These are phyloP conservation scores for Clamator glandarius DNA, from an alignment of 2,797 vertebrate genomes.

Conservation along the genomic window DNA sequence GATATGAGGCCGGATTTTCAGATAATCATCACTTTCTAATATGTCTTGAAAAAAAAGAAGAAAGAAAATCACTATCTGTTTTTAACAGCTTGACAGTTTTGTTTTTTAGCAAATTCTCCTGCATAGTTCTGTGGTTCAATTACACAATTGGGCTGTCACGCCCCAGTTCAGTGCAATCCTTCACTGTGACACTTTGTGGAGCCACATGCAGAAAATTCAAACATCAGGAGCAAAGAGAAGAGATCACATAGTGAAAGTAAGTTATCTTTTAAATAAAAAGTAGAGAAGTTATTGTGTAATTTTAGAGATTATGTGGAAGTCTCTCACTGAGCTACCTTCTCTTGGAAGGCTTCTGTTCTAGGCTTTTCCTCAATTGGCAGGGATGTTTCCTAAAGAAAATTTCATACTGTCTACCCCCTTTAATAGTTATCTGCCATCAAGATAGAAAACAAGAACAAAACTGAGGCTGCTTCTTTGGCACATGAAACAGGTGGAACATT, in stretches of 20 bases:
- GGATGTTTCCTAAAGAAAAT: not conserved
- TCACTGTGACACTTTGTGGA: not conserved
- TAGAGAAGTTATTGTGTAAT: not conserved
- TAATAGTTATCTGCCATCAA: slow-evolving; percentile 29
- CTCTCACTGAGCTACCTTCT: not conserved
- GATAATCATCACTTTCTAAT: not conserved
- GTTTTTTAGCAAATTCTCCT: not conserved
- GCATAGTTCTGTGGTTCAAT: not conserved
- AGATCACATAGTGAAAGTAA: not conserved
- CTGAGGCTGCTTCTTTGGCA: not conserved
- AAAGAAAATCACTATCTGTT: not conserved
- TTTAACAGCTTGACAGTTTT: not conserved
- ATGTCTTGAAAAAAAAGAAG: not conserved
- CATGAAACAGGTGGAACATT: slow-evolving; percentile 38
- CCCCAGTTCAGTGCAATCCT: not conserved
- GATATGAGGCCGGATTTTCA: not conserved
- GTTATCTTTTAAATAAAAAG: not conserved
- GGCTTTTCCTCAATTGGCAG: not conserved
- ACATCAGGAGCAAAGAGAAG: not conserved
- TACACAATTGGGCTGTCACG: not conserved
- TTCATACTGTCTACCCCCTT: not conserved
- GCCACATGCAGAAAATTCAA: not conserved
- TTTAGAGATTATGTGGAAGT: not conserved
- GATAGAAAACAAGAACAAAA: slow-evolving; percentile 4
- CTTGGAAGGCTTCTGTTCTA: not conserved